Conservation (phyloP, 2,888 invertebrate genomes). For the Linnaemya tessellans region DNA sequence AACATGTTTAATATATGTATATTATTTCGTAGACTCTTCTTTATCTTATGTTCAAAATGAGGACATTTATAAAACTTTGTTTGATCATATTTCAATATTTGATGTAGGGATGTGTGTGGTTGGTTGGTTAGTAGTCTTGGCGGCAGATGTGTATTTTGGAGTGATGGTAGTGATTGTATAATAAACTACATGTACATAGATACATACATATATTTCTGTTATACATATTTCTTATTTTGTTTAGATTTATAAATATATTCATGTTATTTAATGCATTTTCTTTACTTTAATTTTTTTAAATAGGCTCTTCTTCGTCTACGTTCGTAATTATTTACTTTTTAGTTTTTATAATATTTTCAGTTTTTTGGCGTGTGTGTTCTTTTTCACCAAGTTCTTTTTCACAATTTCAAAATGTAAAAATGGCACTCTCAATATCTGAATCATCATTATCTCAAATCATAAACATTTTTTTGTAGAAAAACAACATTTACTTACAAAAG, state of each 20-base stretch:
- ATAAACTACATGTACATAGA: constrained; percentile 50
- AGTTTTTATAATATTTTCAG: neutral
- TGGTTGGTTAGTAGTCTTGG: neutral
- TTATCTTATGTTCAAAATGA: constrained; percentile 24
- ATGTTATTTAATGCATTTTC: constrained; percentile 60
- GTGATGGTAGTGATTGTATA: constrained; percentile 29
- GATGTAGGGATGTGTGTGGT: constrained; percentile 30
- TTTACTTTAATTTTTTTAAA: constrained; percentile 24
- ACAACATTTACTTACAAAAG: no score
- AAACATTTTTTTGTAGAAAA: no score
- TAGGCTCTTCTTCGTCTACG: neutral
- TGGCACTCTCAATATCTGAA: no score
- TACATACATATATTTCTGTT: constrained; percentile 27
- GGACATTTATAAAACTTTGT: constrained; percentile 6
- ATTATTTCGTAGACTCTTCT: constrained; percentile 17
- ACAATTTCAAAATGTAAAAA: no score
- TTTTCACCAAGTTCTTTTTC: no score
- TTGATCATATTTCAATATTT: constrained; percentile 30
- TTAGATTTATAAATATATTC: constrained; percentile 64
- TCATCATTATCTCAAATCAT: no score
- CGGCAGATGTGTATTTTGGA: constrained; percentile 3
- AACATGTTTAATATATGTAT: constrained; percentile 32
- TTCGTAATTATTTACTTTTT: neutral
- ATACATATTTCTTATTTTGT: constrained; percentile 53
- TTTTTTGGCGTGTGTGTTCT: no score